A percentile compares a stretch with the other conserved stretches of the same genome.
These are phyloP conservation scores for Oligia latruncula DNA, from an alignment of 2,888 invertebrate genomes.

Conservation along the genomic window DNA sequence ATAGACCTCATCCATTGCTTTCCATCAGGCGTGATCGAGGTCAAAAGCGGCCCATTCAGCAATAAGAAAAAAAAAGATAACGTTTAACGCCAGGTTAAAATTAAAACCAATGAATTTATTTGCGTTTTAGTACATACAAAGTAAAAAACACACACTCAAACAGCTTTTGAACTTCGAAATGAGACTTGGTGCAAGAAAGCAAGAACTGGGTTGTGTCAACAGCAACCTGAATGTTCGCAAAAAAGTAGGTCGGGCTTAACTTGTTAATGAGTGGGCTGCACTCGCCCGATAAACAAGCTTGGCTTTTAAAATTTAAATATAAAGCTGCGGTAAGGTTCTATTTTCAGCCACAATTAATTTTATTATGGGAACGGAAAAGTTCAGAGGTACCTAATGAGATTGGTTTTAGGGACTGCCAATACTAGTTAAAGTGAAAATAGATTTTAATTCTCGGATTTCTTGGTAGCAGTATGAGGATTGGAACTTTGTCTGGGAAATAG, in stretches of 20 bases:
- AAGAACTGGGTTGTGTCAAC: constrained; percentile 76
- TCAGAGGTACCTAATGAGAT: constrained; percentile 21
- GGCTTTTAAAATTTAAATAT: constrained; percentile 50
- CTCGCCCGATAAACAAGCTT: constrained; percentile 31
- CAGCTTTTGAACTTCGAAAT: constrained; percentile 60
- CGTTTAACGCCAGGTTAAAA: not conserved
- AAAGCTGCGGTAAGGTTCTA: constrained; percentile 24
- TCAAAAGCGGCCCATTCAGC: too few relatives aligned
- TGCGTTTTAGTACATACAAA: not conserved
- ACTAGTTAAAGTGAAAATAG: not conserved
- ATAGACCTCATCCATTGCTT: too few relatives aligned
- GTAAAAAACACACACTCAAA: constrained; percentile 30
- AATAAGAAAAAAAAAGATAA: too few relatives aligned
- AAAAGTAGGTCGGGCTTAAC: constrained; percentile 72
- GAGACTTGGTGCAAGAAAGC: constrained; percentile 60
- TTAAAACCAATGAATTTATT: constrained; percentile 15
- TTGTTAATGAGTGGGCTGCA: constrained; percentile 65
- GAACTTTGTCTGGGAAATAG: not conserved
- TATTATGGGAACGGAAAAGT: constrained; percentile 24
- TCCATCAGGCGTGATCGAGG: too few relatives aligned
- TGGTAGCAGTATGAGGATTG: not conserved
- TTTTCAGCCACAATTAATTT: constrained; percentile 36
- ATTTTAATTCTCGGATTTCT: constrained; percentile 6
- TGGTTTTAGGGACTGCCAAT: not conserved
- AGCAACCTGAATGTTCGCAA: constrained; percentile 63